phyloP scores from a whole-genome alignment of 1,140 invertebrate species.

The Scaptomyza montana region DNA sequence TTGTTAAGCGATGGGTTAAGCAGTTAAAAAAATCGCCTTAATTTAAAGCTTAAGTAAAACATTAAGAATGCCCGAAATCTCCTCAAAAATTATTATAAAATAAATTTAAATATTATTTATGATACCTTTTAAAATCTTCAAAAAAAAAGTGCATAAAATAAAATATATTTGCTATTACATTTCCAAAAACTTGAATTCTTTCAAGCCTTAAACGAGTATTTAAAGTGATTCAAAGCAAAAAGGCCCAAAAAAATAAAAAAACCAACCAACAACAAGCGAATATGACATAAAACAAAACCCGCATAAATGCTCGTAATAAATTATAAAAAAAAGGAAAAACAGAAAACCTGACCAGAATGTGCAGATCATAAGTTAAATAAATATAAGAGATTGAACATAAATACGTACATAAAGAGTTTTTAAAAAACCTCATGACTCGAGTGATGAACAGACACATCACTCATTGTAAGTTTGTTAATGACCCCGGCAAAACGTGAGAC shows the following conservation, averaged over 20 bases:
- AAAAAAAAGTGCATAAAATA: background rate
- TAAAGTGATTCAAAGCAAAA: conserved; percentile 4
- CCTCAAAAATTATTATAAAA: too few relatives aligned
- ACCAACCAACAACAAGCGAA: conserved; percentile 8
- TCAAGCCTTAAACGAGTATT: conserved; percentile 17
- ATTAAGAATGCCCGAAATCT: too few relatives aligned
- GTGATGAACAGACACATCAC: conserved; percentile 8
- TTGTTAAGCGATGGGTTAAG: conserved; percentile 24
- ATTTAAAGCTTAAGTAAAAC: too few relatives aligned
- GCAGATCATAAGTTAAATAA: conserved; percentile 39
- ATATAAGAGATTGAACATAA: conserved; percentile 38
- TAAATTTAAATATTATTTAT: conserved; percentile 5
- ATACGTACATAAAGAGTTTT: background rate
- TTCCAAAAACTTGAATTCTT: conserved; percentile 18
- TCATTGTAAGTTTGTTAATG: conserved; percentile 13
- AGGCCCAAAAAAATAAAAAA: conserved; percentile 19
- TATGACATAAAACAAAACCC: conserved; percentile 20
- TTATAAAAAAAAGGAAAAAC: conserved; percentile 11
- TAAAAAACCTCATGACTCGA: conserved; percentile 13
- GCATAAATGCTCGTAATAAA: conserved; percentile 39
- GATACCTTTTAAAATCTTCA: background rate
- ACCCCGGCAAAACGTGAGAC: conserved; percentile 26
- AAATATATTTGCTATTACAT: background rate
- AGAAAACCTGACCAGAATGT: conserved; percentile 25
- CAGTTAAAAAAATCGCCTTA: background rate